Base-by-base conservation (phyloP, 1,140 invertebrate species). In the Diachasmimorpha longicaudata region DNA sequence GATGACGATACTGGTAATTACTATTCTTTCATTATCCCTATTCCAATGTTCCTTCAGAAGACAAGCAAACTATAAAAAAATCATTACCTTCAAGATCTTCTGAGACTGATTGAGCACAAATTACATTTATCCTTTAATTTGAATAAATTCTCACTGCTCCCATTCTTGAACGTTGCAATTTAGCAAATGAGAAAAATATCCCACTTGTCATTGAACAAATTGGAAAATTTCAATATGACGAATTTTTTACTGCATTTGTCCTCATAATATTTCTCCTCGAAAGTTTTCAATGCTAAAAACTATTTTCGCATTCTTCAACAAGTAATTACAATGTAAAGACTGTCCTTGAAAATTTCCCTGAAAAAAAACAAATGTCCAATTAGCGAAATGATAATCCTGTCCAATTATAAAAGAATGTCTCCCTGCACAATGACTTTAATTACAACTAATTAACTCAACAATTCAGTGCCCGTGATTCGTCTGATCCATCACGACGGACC, bases 401-500 rank as follows among this genome's bases (percentile, higher is more conserved):
- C 39, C 13, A 42, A 42, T 42, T 42, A 42, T 11, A 42, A 8
- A 52, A n/a, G n/a, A 46, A 46, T 46, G 44, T 31, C 44, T 46
- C 44, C 44, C 44, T 11, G 48, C 16, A 52, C 9, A 52, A 71
- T 75, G 1, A 74, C 14, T 14, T 21, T 25, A 67, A 67, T 67
- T 44, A 74, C 14, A n/a, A 21, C 16, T 25, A 63, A 70, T 77
- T 42, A n/a, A 25, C 14, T 39, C 46, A 63, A 58, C 31, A 52
- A 19, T 39, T 71, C 3, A 87, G 86, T 82, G 75, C 83, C 86
- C 23, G 82, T 82, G 72, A 84, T 86, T 77, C 82, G 84, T 44
- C n/a, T 85, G 77, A 87, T 86, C 70, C 82, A 85, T 79, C 80
- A 80, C 44, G 85, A 85, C 31, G 78, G 80, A 63, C 80, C 82